phyloP scores from a whole-genome alignment of 2,113 vertebrate species.

The Nerophis ophidion region DNA sequence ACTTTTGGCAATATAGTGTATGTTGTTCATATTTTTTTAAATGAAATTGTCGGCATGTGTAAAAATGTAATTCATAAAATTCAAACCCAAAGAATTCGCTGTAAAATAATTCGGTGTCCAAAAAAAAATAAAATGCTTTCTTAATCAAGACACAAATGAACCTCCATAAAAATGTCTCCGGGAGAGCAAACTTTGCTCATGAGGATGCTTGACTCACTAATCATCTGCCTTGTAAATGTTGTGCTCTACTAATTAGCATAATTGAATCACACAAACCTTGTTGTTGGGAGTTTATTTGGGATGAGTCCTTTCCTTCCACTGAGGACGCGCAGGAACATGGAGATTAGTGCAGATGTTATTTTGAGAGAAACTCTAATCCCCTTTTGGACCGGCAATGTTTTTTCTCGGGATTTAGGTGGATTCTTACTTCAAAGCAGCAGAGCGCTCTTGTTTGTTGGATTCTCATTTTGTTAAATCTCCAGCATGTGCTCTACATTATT shows the following conservation, averaged over 20 bases:
- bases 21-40: too few species aligned
- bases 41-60: too few species aligned
- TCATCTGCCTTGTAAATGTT: conserved; percentile 1
- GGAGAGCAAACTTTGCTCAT: neutral
- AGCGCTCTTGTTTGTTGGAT: conserved; percentile 35
- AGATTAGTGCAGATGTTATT: neutral
- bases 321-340: neutral
- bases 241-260: neutral
- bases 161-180: too few species aligned
- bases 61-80: too few species aligned
- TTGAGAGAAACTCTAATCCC: neutral
- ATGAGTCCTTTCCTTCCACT: neutral
- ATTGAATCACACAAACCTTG: neutral
- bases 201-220: conserved; percentile 1
- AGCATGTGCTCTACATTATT: conserved; percentile 42
- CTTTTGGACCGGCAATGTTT: conserved; percentile 27
- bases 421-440: conserved; percentile 52
- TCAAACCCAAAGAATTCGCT: too few species aligned
- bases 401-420: conserved; percentile 41
- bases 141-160: too few species aligned
- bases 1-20: too few species aligned
- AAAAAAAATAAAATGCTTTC: too few species aligned
- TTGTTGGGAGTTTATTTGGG: neutral
- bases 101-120: too few species aligned
- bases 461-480: conserved; percentile 41